Percentiles rank a stretch among this genome's conserved stretches.
Evolutionary conservation across 2,888 invertebrate genomes (phyloP).

Genomic region (Stenoptilia bipunctidactyla): DNA sequence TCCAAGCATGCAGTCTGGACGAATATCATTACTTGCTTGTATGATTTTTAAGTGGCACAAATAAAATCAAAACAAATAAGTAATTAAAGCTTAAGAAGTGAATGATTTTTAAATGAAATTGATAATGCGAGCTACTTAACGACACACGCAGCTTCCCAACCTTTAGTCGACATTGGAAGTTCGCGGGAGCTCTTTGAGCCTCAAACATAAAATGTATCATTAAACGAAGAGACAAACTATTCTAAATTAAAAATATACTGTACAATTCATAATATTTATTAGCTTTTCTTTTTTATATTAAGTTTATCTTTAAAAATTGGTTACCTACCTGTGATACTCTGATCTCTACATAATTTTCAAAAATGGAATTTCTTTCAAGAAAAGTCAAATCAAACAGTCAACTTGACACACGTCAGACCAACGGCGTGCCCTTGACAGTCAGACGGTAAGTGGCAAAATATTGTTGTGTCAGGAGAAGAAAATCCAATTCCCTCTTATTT

Average conservation of each 20-base stretch:
- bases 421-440: constrained; percentile 28
- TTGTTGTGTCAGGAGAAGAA: too few species aligned
- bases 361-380: constrained; percentile 53
- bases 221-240: too few species aligned
- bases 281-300: constrained; percentile 1
- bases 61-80: too few species aligned
- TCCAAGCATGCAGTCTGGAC: too few species aligned
- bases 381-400: constrained; percentile 45
- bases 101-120: constrained; percentile 5
- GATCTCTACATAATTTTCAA: constrained; percentile 29
- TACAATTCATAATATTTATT: constrained; percentile 1
- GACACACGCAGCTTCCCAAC: constrained; percentile 25
- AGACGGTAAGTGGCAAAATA: constrained; percentile 2
- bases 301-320: background rate
- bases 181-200: constrained; percentile 29
- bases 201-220: constrained; percentile 5
- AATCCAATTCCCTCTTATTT: too few species aligned
- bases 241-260: constrained; percentile 7
- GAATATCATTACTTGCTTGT: too few species aligned
- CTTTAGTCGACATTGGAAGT: constrained; percentile 52
- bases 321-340: constrained; percentile 28
- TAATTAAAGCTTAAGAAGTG: background rate
- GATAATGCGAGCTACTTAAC: constrained; percentile 20
- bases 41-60: too few species aligned
- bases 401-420: constrained; percentile 44